Evolutionary conservation across 1,140 invertebrate genomes (phyloP).

Genomic region (Drosophila willistoni): DNA sequence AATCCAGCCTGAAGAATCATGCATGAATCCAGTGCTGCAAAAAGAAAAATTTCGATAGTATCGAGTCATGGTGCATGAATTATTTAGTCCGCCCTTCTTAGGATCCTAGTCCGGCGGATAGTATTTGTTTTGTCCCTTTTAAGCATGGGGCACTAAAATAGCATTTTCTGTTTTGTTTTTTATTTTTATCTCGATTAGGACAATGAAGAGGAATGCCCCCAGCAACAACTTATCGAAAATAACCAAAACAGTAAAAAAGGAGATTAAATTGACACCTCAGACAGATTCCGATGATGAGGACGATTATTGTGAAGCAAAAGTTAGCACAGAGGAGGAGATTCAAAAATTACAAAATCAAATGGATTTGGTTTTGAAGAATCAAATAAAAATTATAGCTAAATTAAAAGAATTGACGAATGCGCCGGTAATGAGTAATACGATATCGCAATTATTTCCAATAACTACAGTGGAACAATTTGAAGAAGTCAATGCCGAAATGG

Average conservation of each 20-base stretch:
- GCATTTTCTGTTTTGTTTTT: not conserved
- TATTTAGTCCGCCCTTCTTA: too few relatives aligned
- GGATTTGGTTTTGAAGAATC: slow-evolving; percentile 36
- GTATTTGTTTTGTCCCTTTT: too few relatives aligned
- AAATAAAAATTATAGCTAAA: slow-evolving; percentile 29
- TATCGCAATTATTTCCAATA: slow-evolving; percentile 33
- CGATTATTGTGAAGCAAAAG: not conserved
- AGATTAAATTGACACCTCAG: not conserved
- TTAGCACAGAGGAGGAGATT: slow-evolving; percentile 29
- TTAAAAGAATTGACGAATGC: not conserved
- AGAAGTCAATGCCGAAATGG: slow-evolving; percentile 34
- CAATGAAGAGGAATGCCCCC: not conserved
- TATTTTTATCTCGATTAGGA: not conserved
- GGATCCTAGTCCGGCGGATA: too few relatives aligned
- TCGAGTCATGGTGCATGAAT: too few relatives aligned
- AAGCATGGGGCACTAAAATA: not conserved
- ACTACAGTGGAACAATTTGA: slow-evolving; percentile 28
- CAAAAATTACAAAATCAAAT: slow-evolving; percentile 34
- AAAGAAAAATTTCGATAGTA: too few relatives aligned
- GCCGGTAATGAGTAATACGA: not conserved
- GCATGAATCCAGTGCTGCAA: too few relatives aligned
- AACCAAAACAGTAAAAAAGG: not conserved
- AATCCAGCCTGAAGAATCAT: too few relatives aligned
- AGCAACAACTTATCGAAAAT: not conserved
- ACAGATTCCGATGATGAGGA: not conserved